phyloP scores from a whole-genome alignment of 2,113 vertebrate species.

The Riparia riparia region DNA sequence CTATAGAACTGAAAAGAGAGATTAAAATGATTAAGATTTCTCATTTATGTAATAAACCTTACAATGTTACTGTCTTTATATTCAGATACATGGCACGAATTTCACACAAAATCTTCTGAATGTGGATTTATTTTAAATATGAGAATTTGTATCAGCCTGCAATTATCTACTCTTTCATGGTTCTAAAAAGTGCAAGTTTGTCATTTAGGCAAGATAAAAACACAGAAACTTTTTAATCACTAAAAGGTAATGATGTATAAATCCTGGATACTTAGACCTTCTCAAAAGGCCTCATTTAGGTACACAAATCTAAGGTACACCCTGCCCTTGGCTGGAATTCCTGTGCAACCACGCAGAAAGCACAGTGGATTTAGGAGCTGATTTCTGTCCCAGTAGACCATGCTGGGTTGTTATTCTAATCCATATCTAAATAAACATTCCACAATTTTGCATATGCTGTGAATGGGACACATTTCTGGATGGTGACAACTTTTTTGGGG shows the following conservation, averaged over 20 bases:
- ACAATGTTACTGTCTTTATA: conserved; percentile 15
- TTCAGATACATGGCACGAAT: background rate
- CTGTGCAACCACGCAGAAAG: background rate
- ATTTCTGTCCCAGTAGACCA: background rate
- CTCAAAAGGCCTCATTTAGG: background rate
- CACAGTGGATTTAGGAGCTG: background rate
- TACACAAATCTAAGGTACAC: background rate
- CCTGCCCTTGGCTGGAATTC: background rate
- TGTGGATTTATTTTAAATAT: background rate
- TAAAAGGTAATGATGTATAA: background rate
- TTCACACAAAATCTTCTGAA: conserved; percentile 9
- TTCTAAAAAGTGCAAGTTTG: background rate
- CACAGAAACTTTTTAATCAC: background rate
- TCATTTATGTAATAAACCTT: conserved; percentile 63
- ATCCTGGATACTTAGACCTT: background rate
- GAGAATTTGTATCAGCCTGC: background rate
- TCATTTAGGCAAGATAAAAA: background rate
- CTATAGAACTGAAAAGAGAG: conserved; percentile 9
- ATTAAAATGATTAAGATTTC: conserved; percentile 66
- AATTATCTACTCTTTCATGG: background rate
- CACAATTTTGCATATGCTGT: rapidly evolving
- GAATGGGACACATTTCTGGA: background rate
- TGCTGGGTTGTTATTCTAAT: background rate
- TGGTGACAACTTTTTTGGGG: background rate
- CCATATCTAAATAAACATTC: background rate